A percentile compares a stretch with the other conserved stretches of the same genome.
These are phyloP conservation scores for Austrolebias charrua DNA, from an alignment of 2,797 vertebrate genomes.

Conservation along the genomic window DNA sequence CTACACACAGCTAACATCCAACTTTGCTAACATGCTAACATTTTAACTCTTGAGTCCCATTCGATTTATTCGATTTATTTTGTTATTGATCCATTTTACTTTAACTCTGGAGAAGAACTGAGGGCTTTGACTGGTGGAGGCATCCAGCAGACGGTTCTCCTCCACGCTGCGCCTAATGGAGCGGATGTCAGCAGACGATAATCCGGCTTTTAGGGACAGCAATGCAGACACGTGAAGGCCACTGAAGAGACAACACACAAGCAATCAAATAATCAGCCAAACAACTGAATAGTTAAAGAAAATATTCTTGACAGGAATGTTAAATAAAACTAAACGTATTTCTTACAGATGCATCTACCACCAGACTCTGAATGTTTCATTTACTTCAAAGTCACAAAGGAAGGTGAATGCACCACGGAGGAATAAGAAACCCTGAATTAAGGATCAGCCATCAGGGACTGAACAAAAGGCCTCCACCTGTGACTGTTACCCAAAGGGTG, in stretches of 20 bases:
- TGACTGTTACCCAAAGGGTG: too few relatives aligned
- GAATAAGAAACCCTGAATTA: too few relatives aligned
- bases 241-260: conserved; percentile 64
- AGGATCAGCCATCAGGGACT: too few relatives aligned
- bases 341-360: too few relatives aligned
- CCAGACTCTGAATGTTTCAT: too few relatives aligned
- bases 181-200: conserved; percentile 71
- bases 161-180: conserved; percentile 79
- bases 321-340: background rate
- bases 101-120: conserved; percentile 74
- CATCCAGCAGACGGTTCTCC: conserved; percentile 27
- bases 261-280: background rate
- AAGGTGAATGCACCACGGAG: too few relatives aligned
- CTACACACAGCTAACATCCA: background rate
- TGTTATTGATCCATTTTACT: conserved; percentile 47
- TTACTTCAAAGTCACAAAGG: too few relatives aligned
- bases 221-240: conserved; percentile 81
- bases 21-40: background rate
- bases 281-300: background rate
- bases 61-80: conserved; percentile 42
- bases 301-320: background rate
- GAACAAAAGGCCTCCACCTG: too few relatives aligned
- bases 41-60: conserved; percentile 18
- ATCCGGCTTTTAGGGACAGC: conserved; percentile 83
- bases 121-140: conserved; percentile 12